These are phyloP conservation scores for Dendrocincla fuliginosa DNA, from an alignment of 2,797 vertebrate genomes.

Conservation along the genomic window DNA sequence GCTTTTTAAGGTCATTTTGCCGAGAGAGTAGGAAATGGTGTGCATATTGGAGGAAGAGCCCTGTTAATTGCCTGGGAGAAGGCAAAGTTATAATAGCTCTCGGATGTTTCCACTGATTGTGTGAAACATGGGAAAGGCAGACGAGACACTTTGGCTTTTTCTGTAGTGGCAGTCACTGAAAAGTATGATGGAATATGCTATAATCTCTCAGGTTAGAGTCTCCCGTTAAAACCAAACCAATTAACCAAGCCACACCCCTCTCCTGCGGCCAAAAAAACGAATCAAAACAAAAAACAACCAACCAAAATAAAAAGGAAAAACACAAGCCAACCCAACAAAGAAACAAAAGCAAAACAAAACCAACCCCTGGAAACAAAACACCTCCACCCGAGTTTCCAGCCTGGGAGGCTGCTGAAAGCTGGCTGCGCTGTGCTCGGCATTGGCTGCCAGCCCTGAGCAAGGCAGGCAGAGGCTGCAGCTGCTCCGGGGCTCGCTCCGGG, in stretches of 20 bases:
- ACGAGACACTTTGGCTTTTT: neutral
- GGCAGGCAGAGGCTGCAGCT: neutral
- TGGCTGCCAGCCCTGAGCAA: neutral
- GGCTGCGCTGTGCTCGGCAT: neutral
- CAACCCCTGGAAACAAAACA: neutral
- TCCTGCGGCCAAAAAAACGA: fast-evolving
- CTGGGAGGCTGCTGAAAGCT: neutral
- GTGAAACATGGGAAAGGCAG: neutral
- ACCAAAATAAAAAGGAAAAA: neutral
- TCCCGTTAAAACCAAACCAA: neutral
- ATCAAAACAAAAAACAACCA: too few species aligned
- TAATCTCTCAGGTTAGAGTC: neutral
- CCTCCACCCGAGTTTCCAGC: too few species aligned
- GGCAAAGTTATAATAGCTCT: neutral
- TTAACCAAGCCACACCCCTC: neutral
- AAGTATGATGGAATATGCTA: neutral
- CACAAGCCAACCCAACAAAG: too few species aligned
- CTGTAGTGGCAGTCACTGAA: neutral
- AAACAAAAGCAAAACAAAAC: neutral
- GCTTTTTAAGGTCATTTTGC: neutral
- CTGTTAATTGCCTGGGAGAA: neutral
- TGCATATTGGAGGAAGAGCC: neutral
- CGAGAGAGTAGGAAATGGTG: neutral
- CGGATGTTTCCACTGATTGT: fast-evolving
- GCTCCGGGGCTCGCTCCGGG: neutral